Evolutionary conservation across 1,140 invertebrate species (phyloP).

Genomic region (Drosophila chauvacae): DNA sequence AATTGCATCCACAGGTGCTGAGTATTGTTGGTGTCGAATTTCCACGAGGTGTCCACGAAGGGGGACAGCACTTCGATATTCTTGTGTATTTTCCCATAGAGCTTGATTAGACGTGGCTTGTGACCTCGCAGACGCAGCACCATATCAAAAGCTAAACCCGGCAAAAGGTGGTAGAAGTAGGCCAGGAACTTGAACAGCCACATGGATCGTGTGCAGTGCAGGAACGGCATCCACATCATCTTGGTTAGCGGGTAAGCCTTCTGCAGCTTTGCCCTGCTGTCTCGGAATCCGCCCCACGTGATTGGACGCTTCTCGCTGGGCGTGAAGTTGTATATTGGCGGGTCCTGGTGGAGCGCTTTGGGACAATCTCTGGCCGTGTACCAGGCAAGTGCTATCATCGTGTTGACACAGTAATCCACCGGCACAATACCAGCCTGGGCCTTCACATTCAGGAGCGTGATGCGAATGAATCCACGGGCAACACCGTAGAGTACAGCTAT

Average conservation of each 20-base stretch:
- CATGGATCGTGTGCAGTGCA: constrained; percentile 83
- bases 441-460: constrained; percentile 85
- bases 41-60: constrained; percentile 89
- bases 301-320: constrained; percentile 87
- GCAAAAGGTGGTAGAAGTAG: constrained; percentile 87
- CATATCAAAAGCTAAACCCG: constrained; percentile 86
- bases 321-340: constrained; percentile 89
- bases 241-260: constrained; percentile 70
- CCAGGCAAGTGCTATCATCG: constrained; percentile 89
- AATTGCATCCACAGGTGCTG: constrained; percentile 87
- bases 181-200: constrained; percentile 84
- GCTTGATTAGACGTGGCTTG: constrained; percentile 85
- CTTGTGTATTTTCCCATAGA: constrained; percentile 90
- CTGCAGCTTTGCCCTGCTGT: constrained; percentile 61
- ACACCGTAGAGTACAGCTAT: constrained; percentile 90
- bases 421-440: constrained; percentile 91
- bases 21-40: constrained; percentile 88
- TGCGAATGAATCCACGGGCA: constrained; percentile 90
- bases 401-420: constrained; percentile 91
- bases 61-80: constrained; percentile 88
- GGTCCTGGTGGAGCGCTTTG: background rate
- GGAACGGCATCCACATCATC: constrained; percentile 85
- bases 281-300: constrained; percentile 87
- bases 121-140: constrained; percentile 83
- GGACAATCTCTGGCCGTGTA: constrained; percentile 28